phyloP scores from a whole-genome alignment of 1,140 invertebrate species.

The Wiebesia pumilae region DNA sequence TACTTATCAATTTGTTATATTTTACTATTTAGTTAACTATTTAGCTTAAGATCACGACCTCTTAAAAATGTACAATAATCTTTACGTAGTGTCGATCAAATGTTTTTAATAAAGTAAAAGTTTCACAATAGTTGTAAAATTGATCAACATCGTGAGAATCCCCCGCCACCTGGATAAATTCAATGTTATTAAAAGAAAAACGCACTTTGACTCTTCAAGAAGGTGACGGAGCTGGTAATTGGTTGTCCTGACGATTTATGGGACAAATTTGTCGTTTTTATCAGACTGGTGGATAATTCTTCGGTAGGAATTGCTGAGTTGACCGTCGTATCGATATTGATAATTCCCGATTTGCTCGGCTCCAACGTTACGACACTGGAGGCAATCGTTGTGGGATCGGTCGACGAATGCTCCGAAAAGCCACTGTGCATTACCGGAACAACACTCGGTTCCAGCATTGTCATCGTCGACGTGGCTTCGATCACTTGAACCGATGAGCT shows the following conservation, averaged over 20 bases:
- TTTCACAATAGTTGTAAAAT: too few relatives aligned
- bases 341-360: constrained; percentile 60
- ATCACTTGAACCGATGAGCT: constrained; percentile 71
- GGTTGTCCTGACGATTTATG: constrained; percentile 54
- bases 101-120: too few relatives aligned
- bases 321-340: constrained; percentile 54
- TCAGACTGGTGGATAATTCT: constrained; percentile 58
- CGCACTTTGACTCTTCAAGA: constrained; percentile 58
- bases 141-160: too few relatives aligned
- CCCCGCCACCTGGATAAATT: too few relatives aligned
- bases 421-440: constrained; percentile 56
- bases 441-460: constrained; percentile 59
- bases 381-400: neutral
- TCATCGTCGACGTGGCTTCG: constrained; percentile 62
- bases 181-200: too few relatives aligned
- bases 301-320: constrained; percentile 65
- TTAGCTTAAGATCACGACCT: too few relatives aligned
- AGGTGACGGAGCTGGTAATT: constrained; percentile 55
- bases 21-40: too few relatives aligned
- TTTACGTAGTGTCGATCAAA: too few relatives aligned
- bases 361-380: constrained; percentile 56
- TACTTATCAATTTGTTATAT: too few relatives aligned
- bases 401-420: constrained; percentile 36
- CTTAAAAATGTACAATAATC: too few relatives aligned
- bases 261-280: constrained; percentile 54